These are phyloP conservation scores for Biston stratarius DNA, from an alignment of 2,888 invertebrate species.

Conservation along the genomic window DNA sequence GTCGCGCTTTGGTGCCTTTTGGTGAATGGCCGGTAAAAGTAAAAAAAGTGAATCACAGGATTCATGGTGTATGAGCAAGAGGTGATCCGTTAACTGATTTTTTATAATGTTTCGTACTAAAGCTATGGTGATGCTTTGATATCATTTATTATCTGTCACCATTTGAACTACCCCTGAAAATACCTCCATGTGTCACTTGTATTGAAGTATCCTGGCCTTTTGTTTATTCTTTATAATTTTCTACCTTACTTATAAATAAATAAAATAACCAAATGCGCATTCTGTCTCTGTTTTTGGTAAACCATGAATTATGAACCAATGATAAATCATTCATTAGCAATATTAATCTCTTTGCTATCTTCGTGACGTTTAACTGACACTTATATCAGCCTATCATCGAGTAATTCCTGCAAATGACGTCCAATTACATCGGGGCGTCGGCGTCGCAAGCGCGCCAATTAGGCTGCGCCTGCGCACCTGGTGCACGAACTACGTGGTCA, in stretches of 20 bases:
- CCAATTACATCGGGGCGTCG: conserved; percentile 81
- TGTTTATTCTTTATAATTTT: no score
- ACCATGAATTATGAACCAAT: not conserved
- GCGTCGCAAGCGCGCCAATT: conserved; percentile 81
- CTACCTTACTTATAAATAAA: no score
- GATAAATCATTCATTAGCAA: conserved; percentile 15
- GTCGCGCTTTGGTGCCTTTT: conserved; percentile 75
- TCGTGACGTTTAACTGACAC: conserved; percentile 72
- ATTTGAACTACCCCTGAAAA: no score
- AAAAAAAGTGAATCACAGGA: conserved; percentile 82
- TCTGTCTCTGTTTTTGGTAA: not conserved
- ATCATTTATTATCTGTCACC: not conserved
- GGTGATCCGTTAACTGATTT: conserved; percentile 66
- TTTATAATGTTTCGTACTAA: conserved; percentile 46
- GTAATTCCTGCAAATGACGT: conserved; percentile 77
- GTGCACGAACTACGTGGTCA: conserved; percentile 77
- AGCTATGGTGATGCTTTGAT: not conserved
- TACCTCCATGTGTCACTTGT: no score
- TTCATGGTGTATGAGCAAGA: conserved; percentile 77
- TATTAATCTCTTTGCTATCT: conserved; percentile 40
- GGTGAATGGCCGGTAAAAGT: conserved; percentile 83
- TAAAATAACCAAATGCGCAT: not conserved
- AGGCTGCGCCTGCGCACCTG: conserved; percentile 78
- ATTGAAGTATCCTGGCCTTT: no score
- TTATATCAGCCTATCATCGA: conserved; percentile 72